Evolutionary conservation across 2,113 vertebrate species (phyloP), one percentile per base, ranked within the genome.

Genomic region (Mugil cephalus): DNA sequence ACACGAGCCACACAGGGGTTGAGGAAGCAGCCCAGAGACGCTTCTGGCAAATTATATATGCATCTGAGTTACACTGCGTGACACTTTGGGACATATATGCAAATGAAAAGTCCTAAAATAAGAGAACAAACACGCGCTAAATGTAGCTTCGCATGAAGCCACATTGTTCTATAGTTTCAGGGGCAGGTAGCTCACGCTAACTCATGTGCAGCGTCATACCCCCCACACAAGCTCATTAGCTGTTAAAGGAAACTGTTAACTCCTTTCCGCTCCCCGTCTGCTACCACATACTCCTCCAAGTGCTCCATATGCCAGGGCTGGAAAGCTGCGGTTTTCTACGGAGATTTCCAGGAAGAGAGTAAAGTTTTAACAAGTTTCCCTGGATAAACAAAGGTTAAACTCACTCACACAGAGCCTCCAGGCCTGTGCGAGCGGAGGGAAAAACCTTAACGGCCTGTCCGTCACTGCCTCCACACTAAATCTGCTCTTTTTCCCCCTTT

Each of bases 311-410:
- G 12, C 11, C 4, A 0, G 18, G 7, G 8, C 3, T 18, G 10
- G 43, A 36, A 47, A 11, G 35, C 50, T 43, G 19, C 3, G 47
- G 52, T 30, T 73, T 65, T 67, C 39, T 2, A n/a, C 10, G 8
- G 19, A 19, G 9, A 39, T 65, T 62, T 76, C 56, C 18, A 6
- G 38, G 35, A 69, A 62, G 67, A 59, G 69, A 18, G 46, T 12
- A 1, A 56, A 47, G 18, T 62, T 42, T 5, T 46, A 34, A 19
- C n/a, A 52, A 60, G 19, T 4, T 15, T 34, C 9, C 46, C 42
- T 72, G 45, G 48, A 65, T 75, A 79, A 87, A 86, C 53, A 69
- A 30, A 74, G 17, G 50, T 34, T 45, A 52, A 71, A n/a, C 56
- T 52, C 34, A 14, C 34, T n/a, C 46, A 46, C 66, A 17, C 46